A percentile compares a stretch with the other conserved stretches of the same genome.
phyloP scores from a whole-genome alignment of 2,888 invertebrate species.

The Julus scanicus region DNA sequence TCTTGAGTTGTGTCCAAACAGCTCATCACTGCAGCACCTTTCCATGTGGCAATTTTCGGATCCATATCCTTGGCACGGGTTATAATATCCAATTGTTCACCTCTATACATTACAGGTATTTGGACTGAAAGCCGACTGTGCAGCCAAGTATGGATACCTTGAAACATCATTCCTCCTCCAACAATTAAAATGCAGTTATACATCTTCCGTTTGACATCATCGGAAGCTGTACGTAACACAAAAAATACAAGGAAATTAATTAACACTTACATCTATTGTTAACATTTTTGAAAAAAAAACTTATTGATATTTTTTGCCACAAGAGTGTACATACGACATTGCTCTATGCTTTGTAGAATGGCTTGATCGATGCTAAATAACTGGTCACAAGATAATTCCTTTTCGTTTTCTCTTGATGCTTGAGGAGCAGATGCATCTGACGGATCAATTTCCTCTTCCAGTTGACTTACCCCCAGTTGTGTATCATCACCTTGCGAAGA shows the following conservation, averaged over 20 bases:
- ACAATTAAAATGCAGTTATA: conserved; percentile 91
- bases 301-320: not conserved
- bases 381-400: conserved; percentile 77
- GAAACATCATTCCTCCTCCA: conserved; percentile 90
- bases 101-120: conserved; percentile 80
- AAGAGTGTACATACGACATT: conserved; percentile 75
- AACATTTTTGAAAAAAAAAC: not conserved
- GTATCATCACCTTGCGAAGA: conserved; percentile 68
- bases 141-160: conserved; percentile 85
- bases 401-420: conserved; percentile 64
- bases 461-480: conserved; percentile 64
- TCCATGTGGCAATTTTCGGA: conserved; percentile 90
- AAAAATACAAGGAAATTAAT: too few species aligned
- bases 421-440: conserved; percentile 67
- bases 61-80: conserved; percentile 93
- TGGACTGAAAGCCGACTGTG: conserved; percentile 86
- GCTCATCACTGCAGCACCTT: conserved; percentile 92
- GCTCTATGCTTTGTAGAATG: conserved; percentile 89
- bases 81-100: conserved; percentile 87
- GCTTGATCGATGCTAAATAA: conserved; percentile 90
- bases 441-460: conserved; percentile 65
- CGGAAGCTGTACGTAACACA: conserved; percentile 73
- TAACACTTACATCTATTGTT: too few species aligned
- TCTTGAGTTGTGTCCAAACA: conserved; percentile 93
- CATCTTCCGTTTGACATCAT: conserved; percentile 93